These are phyloP conservation scores for Podarcis muralis DNA, from an alignment of 2,113 vertebrate species.

Conservation along the genomic window DNA sequence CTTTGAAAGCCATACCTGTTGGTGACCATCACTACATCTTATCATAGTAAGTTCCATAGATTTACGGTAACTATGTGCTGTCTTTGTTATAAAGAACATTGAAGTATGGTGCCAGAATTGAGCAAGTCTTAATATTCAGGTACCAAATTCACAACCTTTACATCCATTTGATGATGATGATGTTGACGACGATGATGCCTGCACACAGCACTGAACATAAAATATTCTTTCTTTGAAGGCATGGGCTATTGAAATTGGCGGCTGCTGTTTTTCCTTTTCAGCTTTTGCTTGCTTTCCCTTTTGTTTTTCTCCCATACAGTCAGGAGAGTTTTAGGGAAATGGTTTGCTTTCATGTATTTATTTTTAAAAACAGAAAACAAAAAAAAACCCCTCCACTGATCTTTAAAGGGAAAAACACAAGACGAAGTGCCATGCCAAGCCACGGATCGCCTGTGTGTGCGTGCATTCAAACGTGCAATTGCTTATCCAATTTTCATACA, in stretches of 20 bases:
- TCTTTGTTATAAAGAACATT: not conserved
- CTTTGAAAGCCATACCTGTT: no score
- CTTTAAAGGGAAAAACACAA: constrained; percentile 4
- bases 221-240: constrained; percentile 40
- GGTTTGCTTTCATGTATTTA: constrained; percentile 49
- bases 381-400: constrained; percentile 31
- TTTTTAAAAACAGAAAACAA: constrained; percentile 24
- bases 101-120: not conserved
- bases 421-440: constrained; percentile 36
- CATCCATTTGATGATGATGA: not conserved
- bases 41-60: not conserved
- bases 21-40: not conserved
- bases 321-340: constrained; percentile 54
- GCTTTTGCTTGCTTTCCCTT: constrained; percentile 31
- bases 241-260: constrained; percentile 46
- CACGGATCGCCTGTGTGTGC: constrained; percentile 60
- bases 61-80: not conserved
- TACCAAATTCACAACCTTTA: not conserved
- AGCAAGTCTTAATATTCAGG: not conserved
- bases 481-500: constrained; percentile 75
- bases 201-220: accelerated
- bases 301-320: constrained; percentile 1
- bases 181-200: not conserved
- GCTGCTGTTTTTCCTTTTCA: constrained; percentile 44
- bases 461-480: constrained; percentile 67